A percentile compares a stretch with the other conserved stretches of the same genome.
These are phyloP conservation scores for Chiridota heheva DNA, from an alignment of 35 echinoderm and acorn worm species.

Conservation along the genomic window DNA sequence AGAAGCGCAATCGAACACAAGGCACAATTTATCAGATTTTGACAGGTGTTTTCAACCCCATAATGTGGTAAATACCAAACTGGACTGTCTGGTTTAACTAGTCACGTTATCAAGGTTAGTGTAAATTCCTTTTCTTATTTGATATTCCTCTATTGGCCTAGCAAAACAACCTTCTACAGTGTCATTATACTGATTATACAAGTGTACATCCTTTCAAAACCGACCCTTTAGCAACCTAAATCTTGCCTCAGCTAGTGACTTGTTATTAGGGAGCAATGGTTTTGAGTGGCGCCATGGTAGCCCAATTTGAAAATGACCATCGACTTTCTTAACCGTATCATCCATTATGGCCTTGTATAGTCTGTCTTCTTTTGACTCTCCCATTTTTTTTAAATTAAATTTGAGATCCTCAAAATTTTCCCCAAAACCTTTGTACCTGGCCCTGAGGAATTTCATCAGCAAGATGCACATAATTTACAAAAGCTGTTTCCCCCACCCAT, in stretches of 20 bases:
- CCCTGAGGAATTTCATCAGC: not conserved
- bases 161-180: not conserved
- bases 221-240: conserved; percentile 33
- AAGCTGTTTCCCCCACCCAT: not conserved
- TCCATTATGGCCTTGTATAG: conserved; percentile 37
- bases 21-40: conserved; percentile 40
- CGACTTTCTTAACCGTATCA: conserved; percentile 9
- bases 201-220: conserved; percentile 33
- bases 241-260: not conserved
- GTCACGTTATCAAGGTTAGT: not conserved
- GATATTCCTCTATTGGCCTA: not conserved
- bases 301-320: conserved; percentile 67
- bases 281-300: conserved; percentile 37
- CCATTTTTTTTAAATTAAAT: not conserved
- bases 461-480: conserved; percentile 35
- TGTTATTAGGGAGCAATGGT: conserved; percentile 60
- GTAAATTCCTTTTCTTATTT: not conserved
- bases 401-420: conserved; percentile 12
- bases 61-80: conserved; percentile 39
- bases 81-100: conserved; percentile 11
- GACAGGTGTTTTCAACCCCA: conserved; percentile 69
- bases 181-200: conserved; percentile 41
- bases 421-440: conserved; percentile 33
- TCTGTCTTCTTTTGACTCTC: conserved; percentile 61
- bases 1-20: conserved; percentile 64